These are phyloP conservation scores for Hippocampus zosterae DNA, from an alignment of 2,113 vertebrate genomes.

Conservation along the genomic window DNA sequence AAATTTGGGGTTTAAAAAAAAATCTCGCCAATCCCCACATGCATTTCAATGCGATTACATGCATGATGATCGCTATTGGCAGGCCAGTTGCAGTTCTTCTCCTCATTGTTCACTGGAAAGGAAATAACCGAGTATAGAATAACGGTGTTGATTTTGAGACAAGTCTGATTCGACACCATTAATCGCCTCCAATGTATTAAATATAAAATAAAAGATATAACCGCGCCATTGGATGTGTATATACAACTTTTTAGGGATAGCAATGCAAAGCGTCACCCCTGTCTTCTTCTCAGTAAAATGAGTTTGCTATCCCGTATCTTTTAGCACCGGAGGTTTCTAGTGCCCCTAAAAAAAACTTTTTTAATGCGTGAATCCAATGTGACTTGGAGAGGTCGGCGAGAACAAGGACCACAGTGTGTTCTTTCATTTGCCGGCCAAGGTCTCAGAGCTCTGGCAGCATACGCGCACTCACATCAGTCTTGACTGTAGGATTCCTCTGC, in stretches of 20 bases:
- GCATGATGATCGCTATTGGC: no score
- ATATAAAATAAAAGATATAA: no score
- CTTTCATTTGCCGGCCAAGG: constrained; percentile 1
- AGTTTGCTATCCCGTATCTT: not conserved
- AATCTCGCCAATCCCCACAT: no score
- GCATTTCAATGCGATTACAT: no score
- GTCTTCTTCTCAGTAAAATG: not conserved
- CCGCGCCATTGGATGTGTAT: no score
- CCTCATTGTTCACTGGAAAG: no score
- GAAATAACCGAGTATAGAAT: no score
- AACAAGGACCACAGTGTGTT: constrained; percentile 10
- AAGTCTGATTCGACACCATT: no score
- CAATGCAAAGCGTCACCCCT: not conserved
- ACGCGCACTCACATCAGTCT: constrained; percentile 26
- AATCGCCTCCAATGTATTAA: no score
- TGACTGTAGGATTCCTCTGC: constrained; percentile 26
- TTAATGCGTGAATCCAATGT: not conserved
- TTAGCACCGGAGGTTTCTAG: not conserved
- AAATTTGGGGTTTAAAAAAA: no score
- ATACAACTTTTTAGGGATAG: not conserved
- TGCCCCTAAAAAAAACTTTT: not conserved
- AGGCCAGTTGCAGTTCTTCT: no score
- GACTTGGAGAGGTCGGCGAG: constrained; percentile 5
- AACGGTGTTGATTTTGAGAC: no score
- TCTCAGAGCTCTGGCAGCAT: constrained; percentile 10